phyloP scores from a whole-genome alignment of 2,113 vertebrate species.

The Puma concolor region DNA sequence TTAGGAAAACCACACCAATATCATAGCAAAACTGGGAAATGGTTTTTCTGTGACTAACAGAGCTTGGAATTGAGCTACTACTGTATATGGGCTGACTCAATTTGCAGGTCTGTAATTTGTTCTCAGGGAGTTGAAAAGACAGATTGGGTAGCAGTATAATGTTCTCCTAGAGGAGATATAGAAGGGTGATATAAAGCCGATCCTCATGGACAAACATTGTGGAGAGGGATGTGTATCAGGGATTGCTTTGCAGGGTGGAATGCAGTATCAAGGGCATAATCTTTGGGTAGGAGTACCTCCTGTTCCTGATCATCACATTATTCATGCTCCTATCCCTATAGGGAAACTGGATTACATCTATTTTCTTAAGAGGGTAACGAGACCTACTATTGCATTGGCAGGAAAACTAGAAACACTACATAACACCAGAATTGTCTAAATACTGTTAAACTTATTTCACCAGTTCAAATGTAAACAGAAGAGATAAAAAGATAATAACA shows the following conservation, averaged over 20 bases:
- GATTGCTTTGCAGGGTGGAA: neutral
- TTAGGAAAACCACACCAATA: neutral
- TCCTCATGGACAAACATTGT: constrained; percentile 2
- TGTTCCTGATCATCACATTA: neutral
- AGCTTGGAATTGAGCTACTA: constrained; percentile 38
- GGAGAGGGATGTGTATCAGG: neutral
- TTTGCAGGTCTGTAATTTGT: constrained; percentile 70
- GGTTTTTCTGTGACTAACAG: constrained; percentile 48
- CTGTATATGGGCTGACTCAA: constrained; percentile 11
- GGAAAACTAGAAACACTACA: neutral
- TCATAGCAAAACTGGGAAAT: neutral
- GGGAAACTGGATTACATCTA: neutral
- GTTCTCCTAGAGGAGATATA: constrained; percentile 31
- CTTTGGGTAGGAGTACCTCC: neutral
- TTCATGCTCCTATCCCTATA: neutral
- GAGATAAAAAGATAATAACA: constrained; percentile 53
- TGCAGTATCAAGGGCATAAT: neutral
- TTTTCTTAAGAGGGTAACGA: constrained; percentile 47
- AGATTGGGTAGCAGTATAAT: neutral
- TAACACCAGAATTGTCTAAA: constrained; percentile 3
- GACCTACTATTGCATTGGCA: neutral
- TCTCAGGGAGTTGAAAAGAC: constrained; percentile 64
- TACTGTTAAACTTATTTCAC: neutral
- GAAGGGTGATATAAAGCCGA: constrained; percentile 46
- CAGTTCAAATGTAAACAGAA: constrained; percentile 49